Percentiles rank a stretch among this genome's conserved stretches.
Evolutionary conservation across 1,140 invertebrate genomes (phyloP).

Genomic region (Anastatus disparis): DNA sequence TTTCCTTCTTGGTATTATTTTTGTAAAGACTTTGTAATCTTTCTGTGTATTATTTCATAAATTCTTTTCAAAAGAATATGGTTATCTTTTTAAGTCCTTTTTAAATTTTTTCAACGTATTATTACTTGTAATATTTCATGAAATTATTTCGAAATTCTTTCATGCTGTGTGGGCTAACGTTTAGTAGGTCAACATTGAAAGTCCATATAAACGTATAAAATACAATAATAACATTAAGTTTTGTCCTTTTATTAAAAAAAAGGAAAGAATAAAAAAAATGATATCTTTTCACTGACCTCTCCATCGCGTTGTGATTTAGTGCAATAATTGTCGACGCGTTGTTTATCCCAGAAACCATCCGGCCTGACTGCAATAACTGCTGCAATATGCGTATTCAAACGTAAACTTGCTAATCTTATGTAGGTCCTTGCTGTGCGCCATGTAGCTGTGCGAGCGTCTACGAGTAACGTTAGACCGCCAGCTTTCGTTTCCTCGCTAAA

Average conservation of each 20-base stretch:
- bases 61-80: no score
- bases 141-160: no score
- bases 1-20: no score
- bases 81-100: no score
- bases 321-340: constrained; percentile 73
- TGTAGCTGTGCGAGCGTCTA: constrained; percentile 73
- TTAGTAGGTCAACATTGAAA: constrained; percentile 32
- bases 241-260: no score
- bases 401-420: constrained; percentile 68
- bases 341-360: constrained; percentile 80
- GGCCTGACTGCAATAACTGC: constrained; percentile 74
- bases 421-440: constrained; percentile 74
- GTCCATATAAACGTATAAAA: neutral
- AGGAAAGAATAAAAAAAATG: no score
- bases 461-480: constrained; percentile 71
- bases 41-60: no score
- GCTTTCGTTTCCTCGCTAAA: constrained; percentile 64
- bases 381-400: constrained; percentile 66
- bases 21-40: no score
- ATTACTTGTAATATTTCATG: no score
- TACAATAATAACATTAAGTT: no score
- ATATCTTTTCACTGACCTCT: constrained; percentile 66
- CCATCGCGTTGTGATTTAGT: constrained; percentile 73
- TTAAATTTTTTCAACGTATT: no score
- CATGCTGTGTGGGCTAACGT: no score